These are phyloP conservation scores for Philaenus spumarius DNA, from an alignment of 1,140 invertebrate genomes.

Conservation along the genomic window DNA sequence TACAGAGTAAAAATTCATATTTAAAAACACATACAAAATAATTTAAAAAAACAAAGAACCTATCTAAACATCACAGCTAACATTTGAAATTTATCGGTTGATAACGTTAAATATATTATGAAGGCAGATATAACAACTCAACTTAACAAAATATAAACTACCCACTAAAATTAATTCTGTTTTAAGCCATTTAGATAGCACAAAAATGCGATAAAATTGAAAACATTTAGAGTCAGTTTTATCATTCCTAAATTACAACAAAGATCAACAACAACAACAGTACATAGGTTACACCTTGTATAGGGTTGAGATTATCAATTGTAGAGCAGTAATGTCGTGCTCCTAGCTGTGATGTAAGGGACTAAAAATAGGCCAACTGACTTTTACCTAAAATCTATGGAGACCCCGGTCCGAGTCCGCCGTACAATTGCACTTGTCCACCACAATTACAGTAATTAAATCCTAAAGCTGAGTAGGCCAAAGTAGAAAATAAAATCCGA, in stretches of 20 bases:
- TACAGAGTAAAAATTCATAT: conserved; percentile 17
- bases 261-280: conserved; percentile 15
- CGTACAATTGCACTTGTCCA: conserved; percentile 13
- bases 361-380: conserved; percentile 11
- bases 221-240: conserved; percentile 17
- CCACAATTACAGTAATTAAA: too few species aligned
- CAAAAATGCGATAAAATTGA: conserved; percentile 15
- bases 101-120: conserved; percentile 6
- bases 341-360: conserved; percentile 9
- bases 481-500: conserved; percentile 1
- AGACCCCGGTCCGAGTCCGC: background rate
- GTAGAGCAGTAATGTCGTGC: too few species aligned
- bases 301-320: conserved; percentile 10
- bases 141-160: background rate
- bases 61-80: conserved; percentile 16
- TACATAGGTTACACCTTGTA: conserved; percentile 18
- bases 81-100: conserved; percentile 12
- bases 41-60: background rate
- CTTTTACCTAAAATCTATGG: background rate
- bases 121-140: conserved; percentile 5
- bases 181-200: conserved; percentile 13
- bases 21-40: conserved; percentile 12
- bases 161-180: conserved; percentile 7
- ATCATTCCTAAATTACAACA: conserved; percentile 14
- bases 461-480: conserved; percentile 16